phyloP scores from a whole-genome alignment of 2,797 vertebrate species.

The Dryobates pubescens region DNA sequence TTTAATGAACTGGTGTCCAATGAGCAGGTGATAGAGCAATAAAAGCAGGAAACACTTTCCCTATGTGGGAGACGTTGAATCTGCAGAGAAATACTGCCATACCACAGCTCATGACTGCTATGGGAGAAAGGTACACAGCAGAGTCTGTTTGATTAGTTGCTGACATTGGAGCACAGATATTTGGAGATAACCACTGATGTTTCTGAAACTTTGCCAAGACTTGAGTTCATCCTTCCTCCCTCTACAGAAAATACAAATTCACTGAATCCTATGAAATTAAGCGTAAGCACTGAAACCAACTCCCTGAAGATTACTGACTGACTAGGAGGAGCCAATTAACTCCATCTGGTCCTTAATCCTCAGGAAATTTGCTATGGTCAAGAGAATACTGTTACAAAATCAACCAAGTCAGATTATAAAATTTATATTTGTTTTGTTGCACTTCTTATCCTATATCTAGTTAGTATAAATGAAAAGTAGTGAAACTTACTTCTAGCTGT shows the following conservation, averaged over 20 bases:
- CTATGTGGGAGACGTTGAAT: background rate
- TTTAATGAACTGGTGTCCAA: constrained; percentile 42
- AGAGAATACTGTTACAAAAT: background rate
- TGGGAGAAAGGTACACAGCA: background rate
- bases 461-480: background rate
- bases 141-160: background rate
- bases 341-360: background rate
- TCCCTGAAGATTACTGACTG: background rate
- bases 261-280: background rate
- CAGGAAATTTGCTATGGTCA: background rate
- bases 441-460: background rate
- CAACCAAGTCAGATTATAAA: background rate
- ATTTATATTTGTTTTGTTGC: background rate
- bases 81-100: background rate
- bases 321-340: background rate
- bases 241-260: background rate
- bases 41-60: background rate
- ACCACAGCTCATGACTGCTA: background rate
- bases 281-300: background rate
- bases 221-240: background rate
- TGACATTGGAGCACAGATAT: background rate
- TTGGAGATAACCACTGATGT: background rate
- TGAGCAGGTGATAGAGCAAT: background rate
- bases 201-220: background rate
- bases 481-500: background rate